Base-by-base conservation (phyloP, 2,888 invertebrate genomes). In the Acrobasis consociella region DNA sequence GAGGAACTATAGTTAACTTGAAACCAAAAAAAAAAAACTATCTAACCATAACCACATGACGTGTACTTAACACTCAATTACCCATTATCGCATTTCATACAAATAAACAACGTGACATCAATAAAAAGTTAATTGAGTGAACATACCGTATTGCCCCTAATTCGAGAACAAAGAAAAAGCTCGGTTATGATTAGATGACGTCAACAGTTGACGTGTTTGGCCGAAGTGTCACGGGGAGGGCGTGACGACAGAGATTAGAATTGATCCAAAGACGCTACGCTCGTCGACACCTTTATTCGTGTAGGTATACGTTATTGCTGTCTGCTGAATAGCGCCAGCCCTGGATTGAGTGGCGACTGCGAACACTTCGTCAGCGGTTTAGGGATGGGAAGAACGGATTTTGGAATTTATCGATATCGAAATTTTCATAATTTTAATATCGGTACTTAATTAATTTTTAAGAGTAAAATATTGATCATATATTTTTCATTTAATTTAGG, bases 221-320 rank as follows among this genome's bases (percentile, higher is more conserved):
- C 73, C 76, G 49, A 55, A 49, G 55, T 73, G 72, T 67, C 71
- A 69, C 70, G 73, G 67, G 73, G 67, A 69, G 72, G 75, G 78
- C 80, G 78, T 83, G 83, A 84, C 83, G 83, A 77, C 78, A 80
- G 74, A 82, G 85, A 85, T 86, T 85, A 85, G 78, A 81, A 86
- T 85, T 86, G 86, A 86, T 86, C 86, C 83, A 74, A 81, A 82
- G 80, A 79, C 80, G 78, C 75, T 74, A 69, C 31, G 31, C 69
- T 64, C 71, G 68, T 76, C 79, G 78, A 81, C 84, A 83, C 31
- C 31, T 31, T 7, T 31, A 31, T 31, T 31, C 31, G 31, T 31
- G 31, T 31, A n/a, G n/a, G n/a, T n/a, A 31, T 77, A 82, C 80
- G 77, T 80, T 82, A 85, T 82, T 83, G 78, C 78, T 76, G 84